phyloP scores from a whole-genome alignment of 2,888 invertebrate species.

The Theristus sp. region DNA sequence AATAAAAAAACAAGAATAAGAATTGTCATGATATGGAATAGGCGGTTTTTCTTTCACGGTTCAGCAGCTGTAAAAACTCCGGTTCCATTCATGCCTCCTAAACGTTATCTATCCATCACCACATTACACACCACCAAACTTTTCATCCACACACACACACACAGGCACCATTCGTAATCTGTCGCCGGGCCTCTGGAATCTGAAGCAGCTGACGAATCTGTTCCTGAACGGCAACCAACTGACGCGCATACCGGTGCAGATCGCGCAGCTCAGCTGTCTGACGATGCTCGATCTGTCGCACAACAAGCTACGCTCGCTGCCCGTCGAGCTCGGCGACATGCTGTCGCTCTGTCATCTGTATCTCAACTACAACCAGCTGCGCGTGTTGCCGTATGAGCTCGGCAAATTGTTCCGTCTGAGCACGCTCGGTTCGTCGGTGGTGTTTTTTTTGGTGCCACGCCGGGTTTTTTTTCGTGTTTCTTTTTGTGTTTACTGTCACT shows the following conservation, averaged over 20 bases:
- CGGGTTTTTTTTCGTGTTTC: too few relatives aligned
- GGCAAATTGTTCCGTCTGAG: slow-evolving; percentile 92
- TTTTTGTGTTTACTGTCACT: too few relatives aligned
- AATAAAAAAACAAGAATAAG: too few relatives aligned
- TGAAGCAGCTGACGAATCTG: slow-evolving; percentile 74
- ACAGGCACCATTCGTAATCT: slow-evolving; percentile 81
- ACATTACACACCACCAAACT: too few relatives aligned
- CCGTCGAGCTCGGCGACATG: slow-evolving; percentile 80
- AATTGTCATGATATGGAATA: too few relatives aligned
- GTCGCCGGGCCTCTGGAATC: slow-evolving; percentile 72
- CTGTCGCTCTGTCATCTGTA: slow-evolving; percentile 82
- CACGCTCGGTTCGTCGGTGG: slow-evolving; percentile 68
- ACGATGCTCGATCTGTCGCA: slow-evolving; percentile 71
- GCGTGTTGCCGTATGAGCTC: slow-evolving; percentile 82
- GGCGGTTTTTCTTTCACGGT: too few relatives aligned
- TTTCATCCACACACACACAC: too few relatives aligned
- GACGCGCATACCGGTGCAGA: slow-evolving; percentile 69
- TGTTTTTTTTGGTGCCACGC: too few relatives aligned
- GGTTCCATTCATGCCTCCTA: too few relatives aligned
- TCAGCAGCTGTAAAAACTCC: too few relatives aligned
- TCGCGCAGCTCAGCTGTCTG: slow-evolving; percentile 41
- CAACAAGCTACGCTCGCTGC: slow-evolving; percentile 37
- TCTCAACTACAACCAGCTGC: slow-evolving; percentile 77
- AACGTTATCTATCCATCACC: too few relatives aligned
- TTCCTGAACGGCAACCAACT: slow-evolving; percentile 90